Evolutionary conservation across 1,140 invertebrate genomes (phyloP).

Genomic region (Hyles vespertilio): DNA sequence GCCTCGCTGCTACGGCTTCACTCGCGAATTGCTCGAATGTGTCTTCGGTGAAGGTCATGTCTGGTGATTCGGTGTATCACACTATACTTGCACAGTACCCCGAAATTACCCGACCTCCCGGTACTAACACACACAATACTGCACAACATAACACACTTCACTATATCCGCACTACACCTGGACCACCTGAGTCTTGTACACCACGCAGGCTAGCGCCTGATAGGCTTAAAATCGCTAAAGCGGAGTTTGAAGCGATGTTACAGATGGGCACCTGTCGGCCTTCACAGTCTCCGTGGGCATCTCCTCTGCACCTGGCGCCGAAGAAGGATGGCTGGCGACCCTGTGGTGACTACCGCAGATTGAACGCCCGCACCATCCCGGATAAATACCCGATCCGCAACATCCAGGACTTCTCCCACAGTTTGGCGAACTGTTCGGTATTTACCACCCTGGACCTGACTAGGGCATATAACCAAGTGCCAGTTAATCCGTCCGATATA

Average conservation of each 20-base stretch:
- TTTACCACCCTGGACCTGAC: no score
- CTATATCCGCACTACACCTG: conserved; percentile 3
- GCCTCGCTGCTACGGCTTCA: background rate
- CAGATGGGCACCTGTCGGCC: no score
- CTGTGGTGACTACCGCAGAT: no score
- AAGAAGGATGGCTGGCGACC: no score
- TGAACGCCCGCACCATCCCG: no score
- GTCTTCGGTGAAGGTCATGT: background rate
- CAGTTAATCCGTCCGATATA: no score
- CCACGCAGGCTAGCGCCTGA: conserved; percentile 15
- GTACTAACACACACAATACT: background rate
- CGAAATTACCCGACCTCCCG: conserved; percentile 2
- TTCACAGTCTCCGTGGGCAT: no score
- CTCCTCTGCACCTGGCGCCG: no score
- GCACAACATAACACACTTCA: background rate
- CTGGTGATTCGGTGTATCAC: conserved; percentile 1
- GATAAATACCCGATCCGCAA: no score
- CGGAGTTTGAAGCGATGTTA: background rate
- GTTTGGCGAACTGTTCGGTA: no score
- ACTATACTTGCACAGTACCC: background rate
- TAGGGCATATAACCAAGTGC: no score
- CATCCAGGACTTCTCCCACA: no score
- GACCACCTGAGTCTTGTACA: conserved; percentile 11
- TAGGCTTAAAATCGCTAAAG: conserved; percentile 4
- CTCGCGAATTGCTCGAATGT: background rate